These are phyloP conservation scores for Mirounga angustirostris DNA, from an alignment of 2,113 vertebrate genomes.

Conservation along the genomic window DNA sequence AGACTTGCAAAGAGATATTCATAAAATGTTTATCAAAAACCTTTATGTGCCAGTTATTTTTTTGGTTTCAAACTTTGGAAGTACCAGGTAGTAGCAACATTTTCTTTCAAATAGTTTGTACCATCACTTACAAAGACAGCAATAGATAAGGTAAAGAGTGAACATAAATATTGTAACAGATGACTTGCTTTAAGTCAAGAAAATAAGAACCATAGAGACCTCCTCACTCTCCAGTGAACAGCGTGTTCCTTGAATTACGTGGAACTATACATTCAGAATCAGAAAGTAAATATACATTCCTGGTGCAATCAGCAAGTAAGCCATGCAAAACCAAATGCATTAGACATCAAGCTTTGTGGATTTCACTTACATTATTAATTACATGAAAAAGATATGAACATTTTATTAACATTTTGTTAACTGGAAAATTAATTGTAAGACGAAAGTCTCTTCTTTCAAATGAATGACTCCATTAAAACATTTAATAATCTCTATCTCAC, in stretches of 20 bases:
- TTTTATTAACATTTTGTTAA: conserved; percentile 76
- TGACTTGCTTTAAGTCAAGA: neutral
- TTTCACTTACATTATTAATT: conserved; percentile 72
- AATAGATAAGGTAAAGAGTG: neutral
- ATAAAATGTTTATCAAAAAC: neutral
- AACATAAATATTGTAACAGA: neutral
- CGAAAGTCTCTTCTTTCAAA: conserved; percentile 76
- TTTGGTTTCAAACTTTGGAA: neutral
- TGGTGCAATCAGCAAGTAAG: conserved; percentile 9
- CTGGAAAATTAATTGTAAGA: conserved; percentile 73
- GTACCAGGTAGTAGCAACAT: neutral
- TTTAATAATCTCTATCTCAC: conserved; percentile 71
- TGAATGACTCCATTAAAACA: conserved; percentile 68
- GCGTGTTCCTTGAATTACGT: neutral
- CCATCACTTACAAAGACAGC: neutral
- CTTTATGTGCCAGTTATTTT: neutral
- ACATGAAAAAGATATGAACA: conserved; percentile 70
- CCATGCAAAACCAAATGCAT: conserved; percentile 48
- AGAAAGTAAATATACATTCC: neutral
- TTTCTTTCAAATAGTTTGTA: neutral
- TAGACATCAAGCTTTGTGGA: conserved; percentile 35
- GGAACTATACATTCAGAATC: neutral
- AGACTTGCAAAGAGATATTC: conserved; percentile 2
- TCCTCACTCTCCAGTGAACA: neutral
- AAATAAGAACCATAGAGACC: neutral